phyloP scores from a whole-genome alignment of 2,797 vertebrate species.

The Petrocephalus sullivani region DNA sequence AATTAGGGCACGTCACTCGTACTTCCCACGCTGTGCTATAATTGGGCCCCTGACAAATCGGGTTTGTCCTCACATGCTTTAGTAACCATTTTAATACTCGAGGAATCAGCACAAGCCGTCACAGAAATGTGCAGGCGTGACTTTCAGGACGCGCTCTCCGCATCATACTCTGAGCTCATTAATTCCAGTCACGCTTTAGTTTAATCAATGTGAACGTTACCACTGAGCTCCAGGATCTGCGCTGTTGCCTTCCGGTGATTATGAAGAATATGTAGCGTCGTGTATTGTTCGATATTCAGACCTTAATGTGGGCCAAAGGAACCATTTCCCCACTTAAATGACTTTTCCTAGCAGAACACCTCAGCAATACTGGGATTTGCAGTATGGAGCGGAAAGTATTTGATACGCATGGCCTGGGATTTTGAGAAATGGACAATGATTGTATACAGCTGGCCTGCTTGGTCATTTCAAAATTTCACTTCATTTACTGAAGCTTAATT shows the following conservation, averaged over 20 bases:
- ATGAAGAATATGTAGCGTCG: background rate
- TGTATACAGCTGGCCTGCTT: background rate
- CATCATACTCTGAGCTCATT: background rate
- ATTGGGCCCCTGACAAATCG: background rate
- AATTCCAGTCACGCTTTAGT: background rate
- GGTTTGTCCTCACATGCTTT: background rate
- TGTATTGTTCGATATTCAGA: background rate
- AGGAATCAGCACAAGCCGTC: background rate
- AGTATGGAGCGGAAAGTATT: background rate
- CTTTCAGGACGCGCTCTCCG: background rate
- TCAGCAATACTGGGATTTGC: background rate
- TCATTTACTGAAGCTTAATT: background rate
- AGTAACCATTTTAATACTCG: background rate
- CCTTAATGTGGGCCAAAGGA: background rate
- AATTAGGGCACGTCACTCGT: background rate
- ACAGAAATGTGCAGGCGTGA: background rate
- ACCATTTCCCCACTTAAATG: background rate
- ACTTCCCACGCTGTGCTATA: background rate
- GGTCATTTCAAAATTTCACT: background rate
- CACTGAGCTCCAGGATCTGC: background rate
- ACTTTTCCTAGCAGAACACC: background rate
- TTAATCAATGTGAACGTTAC: background rate
- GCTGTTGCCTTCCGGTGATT: background rate
- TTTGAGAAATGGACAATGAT: background rate
- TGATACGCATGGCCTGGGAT: background rate